phyloP scores from a whole-genome alignment of 2,113 vertebrate genomes.

The Cheirogaleus medius region DNA sequence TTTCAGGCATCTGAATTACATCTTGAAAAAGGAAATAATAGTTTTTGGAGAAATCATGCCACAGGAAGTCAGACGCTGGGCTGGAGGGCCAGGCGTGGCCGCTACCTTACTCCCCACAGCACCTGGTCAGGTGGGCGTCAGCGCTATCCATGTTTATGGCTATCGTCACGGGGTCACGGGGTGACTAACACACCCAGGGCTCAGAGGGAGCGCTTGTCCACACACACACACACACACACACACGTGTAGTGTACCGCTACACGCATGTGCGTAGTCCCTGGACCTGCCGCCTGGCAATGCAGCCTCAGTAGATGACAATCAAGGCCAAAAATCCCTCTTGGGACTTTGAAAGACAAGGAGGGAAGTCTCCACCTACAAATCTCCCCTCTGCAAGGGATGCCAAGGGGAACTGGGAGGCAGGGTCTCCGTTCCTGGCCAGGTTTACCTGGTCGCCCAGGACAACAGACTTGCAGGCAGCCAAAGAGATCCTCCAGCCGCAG shows the following conservation, averaged over 20 bases:
- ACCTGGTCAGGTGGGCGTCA: rapidly evolving
- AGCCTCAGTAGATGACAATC: neutral
- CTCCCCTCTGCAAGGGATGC: constrained; percentile 9
- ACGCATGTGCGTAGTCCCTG: rapidly evolving
- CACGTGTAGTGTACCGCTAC: rapidly evolving
- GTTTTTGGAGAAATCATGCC: neutral
- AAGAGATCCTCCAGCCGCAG: constrained; percentile 85
- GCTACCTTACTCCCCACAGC: rapidly evolving
- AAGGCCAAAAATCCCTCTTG: neutral
- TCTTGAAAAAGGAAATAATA: no score
- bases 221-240: no score
- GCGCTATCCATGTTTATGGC: rapidly evolving
- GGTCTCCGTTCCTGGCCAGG: constrained; percentile 65
- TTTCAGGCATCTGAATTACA: neutral
- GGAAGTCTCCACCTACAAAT: neutral
- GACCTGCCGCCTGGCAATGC: neutral
- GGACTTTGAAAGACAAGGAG: neutral
- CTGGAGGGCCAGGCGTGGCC: rapidly evolving
- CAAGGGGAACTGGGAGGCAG: constrained; percentile 59
- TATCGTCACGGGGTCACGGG: rapidly evolving
- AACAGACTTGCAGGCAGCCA: constrained; percentile 91
- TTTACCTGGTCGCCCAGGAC: constrained; percentile 88
- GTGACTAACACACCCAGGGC: neutral
- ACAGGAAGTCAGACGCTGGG: rapidly evolving
- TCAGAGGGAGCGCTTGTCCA: neutral